phyloP scores from a whole-genome alignment of 2,797 vertebrate genomes.

The Takifugu ocellatus region DNA sequence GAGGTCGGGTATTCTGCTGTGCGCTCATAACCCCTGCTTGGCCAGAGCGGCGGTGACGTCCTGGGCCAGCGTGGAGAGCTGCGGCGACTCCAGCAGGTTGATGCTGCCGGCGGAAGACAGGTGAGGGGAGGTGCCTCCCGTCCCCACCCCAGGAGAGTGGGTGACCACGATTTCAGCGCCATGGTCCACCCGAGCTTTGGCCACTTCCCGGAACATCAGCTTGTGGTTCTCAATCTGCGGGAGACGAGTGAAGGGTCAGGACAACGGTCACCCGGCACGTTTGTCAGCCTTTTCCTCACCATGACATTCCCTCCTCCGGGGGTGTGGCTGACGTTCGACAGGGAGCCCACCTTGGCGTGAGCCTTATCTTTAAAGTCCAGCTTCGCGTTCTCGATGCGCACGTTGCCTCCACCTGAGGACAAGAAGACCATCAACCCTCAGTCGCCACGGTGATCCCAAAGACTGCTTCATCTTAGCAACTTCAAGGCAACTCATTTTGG shows the following conservation, averaged over 20 bases:
- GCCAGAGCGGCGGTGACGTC: constrained; percentile 93
- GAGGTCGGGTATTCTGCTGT: constrained; percentile 10
- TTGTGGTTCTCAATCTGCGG: constrained; percentile 94
- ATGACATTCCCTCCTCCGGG: constrained; percentile 91
- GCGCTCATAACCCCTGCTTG: constrained; percentile 93
- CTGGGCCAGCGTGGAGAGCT: constrained; percentile 92
- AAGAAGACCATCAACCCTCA: constrained; percentile 6
- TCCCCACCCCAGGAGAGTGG: constrained; percentile 80
- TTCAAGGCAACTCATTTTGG: too few species aligned
- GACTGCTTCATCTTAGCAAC: not conserved
- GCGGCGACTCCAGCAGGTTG: constrained; percentile 89
- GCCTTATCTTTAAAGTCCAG: constrained; percentile 99
- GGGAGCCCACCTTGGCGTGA: constrained; percentile 90
- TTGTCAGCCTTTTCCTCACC: constrained; percentile 64
- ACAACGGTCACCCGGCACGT: not conserved
- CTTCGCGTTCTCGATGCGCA: constrained; percentile 94
- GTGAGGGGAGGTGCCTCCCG: constrained; percentile 85
- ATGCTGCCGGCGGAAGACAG: constrained; percentile 91
- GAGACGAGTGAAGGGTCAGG: not conserved
- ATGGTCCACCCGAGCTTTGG: constrained; percentile 92
- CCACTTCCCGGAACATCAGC: constrained; percentile 87
- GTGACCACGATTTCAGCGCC: constrained; percentile 89
- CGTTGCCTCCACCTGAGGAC: constrained; percentile 86
- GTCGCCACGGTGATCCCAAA: constrained; percentile 4
- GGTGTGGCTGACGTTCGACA: constrained; percentile 88